phyloP scores from a whole-genome alignment of 2,113 vertebrate species.

The Toxotes chatareus region DNA sequence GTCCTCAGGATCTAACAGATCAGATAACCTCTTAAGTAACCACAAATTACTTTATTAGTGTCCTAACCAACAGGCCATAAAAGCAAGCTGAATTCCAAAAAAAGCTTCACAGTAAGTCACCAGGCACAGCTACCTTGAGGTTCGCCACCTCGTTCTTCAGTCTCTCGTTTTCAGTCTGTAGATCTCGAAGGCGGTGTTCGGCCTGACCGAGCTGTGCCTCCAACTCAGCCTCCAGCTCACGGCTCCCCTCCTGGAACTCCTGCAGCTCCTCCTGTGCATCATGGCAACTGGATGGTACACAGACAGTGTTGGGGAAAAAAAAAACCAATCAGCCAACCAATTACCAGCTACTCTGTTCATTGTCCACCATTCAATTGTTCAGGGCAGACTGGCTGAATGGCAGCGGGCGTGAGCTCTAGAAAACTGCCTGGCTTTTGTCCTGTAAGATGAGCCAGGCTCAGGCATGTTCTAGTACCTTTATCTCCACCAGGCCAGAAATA shows the following conservation, averaged over 20 bases:
- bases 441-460: conserved; percentile 41
- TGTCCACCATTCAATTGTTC: conserved; percentile 42
- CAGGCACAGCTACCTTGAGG: conserved; percentile 87
- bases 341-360: conserved; percentile 3
- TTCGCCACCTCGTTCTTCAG: conserved; percentile 92
- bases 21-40: conserved; percentile 49
- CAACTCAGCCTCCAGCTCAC: conserved; percentile 96
- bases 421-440: conserved; percentile 63
- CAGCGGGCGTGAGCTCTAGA: conserved; percentile 28
- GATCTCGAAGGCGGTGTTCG: conserved; percentile 94
- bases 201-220: conserved; percentile 96
- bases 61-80: neutral
- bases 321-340: too few relatives aligned
- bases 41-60: conserved; percentile 5
- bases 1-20: conserved; percentile 22
- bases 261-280: conserved; percentile 97
- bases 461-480: conserved; percentile 54
- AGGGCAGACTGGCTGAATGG: conserved; percentile 39
- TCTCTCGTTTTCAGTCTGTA: conserved; percentile 95
- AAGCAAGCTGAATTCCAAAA: neutral
- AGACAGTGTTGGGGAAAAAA: neutral
- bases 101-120: neutral
- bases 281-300: conserved; percentile 86
- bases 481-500: conserved; percentile 39
- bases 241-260: conserved; percentile 98